These are phyloP conservation scores for Dendropsophus ebraccatus DNA, from an alignment of 2,113 vertebrate species.

Conservation along the genomic window DNA sequence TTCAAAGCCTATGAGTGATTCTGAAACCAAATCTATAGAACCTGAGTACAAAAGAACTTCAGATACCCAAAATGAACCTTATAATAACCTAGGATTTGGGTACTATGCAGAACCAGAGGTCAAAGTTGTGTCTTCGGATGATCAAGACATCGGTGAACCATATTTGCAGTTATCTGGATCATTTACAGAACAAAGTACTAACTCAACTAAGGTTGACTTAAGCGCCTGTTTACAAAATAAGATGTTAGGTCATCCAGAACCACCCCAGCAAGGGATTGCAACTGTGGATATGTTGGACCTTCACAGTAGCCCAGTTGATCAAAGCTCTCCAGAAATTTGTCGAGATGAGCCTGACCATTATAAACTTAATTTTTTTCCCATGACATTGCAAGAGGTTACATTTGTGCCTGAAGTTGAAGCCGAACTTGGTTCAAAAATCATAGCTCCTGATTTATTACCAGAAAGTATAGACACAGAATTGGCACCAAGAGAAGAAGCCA, in stretches of 20 bases:
- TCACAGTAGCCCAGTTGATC: not conserved
- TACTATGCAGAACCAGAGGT: not conserved
- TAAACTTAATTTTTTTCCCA: not conserved
- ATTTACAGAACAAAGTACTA: not conserved
- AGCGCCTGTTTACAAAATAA: not conserved
- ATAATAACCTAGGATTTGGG: not conserved
- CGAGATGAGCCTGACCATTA: constrained; percentile 5
- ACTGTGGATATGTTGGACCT: not conserved
- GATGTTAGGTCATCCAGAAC: not conserved
- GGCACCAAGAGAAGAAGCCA: not conserved
- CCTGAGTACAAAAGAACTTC: not conserved
- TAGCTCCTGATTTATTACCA: not conserved
- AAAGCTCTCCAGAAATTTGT: not conserved
- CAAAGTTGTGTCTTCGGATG: no score
- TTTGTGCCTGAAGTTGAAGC: not conserved
- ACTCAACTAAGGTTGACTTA: not conserved
- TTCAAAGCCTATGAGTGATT: not conserved
- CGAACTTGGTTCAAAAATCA: not conserved
- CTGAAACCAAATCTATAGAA: no score
- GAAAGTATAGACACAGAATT: not conserved
- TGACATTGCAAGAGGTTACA: not conserved
- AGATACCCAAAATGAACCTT: not conserved
- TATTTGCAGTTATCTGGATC: not conserved
- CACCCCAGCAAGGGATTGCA: no score
- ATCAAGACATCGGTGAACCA: not conserved